Conservation (phyloP, 1,140 invertebrate genomes). For the Papilio glaucus region DNA sequence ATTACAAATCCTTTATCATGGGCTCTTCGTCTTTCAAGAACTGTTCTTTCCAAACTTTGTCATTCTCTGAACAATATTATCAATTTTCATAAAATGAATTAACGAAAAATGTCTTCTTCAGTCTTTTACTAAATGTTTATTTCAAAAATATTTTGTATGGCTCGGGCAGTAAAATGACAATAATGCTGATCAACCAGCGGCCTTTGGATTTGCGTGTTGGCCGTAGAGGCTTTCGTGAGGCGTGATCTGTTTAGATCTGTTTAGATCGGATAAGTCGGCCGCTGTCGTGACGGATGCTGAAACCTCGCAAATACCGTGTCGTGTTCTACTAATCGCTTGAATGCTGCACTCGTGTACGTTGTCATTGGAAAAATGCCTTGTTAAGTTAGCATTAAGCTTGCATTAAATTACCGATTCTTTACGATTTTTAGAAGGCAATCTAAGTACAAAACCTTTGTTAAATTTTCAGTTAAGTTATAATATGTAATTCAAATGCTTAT, state of each 20-base stretch:
- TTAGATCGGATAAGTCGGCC: slow-evolving; percentile 64
- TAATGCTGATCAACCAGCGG: slow-evolving; percentile 19
- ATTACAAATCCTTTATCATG: no score
- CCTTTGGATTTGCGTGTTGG: slow-evolving; percentile 62
- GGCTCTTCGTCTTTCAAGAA: no score
- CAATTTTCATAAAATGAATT: no score
- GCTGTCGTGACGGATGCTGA: slow-evolving; percentile 73
- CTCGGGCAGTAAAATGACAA: neutral
- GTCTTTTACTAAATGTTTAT: neutral
- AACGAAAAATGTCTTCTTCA: neutral
- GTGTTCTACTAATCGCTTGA: slow-evolving; percentile 53
- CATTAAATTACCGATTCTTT: neutral
- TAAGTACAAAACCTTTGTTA: no score
- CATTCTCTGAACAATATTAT: no score
- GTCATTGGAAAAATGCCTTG: neutral
- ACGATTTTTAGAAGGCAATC: no score
- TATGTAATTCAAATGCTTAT: no score
- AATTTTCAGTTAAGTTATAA: no score
- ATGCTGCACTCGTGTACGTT: slow-evolving; percentile 16
- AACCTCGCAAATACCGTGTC: slow-evolving; percentile 70
- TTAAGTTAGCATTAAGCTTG: neutral
- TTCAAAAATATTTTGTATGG: neutral
- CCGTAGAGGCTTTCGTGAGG: slow-evolving; percentile 62
- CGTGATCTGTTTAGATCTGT: slow-evolving; percentile 77
- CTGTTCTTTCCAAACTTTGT: no score